phyloP scores from a whole-genome alignment of 2,797 vertebrate genomes.

The Ctenopoma multispine region DNA sequence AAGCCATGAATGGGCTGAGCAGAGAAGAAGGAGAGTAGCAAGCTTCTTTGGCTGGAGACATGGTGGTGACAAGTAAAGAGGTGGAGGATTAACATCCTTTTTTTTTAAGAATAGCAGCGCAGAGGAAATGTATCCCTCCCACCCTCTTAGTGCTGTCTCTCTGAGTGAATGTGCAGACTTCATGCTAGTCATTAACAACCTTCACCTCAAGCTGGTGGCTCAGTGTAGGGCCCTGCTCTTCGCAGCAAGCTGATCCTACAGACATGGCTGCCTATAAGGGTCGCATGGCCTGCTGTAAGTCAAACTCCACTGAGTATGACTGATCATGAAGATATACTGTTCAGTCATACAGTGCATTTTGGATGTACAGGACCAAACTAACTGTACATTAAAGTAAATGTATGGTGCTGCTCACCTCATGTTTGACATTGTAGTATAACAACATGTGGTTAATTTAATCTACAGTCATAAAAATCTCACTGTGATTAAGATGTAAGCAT shows the following conservation, averaged over 20 bases:
- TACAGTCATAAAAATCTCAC: neutral
- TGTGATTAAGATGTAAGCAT: neutral
- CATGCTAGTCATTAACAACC: slow-evolving; percentile 51
- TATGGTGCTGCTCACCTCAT: neutral
- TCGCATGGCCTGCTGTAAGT: slow-evolving; percentile 27
- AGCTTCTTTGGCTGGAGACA: slow-evolving; percentile 53
- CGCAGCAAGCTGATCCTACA: slow-evolving; percentile 44
- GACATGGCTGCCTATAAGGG: slow-evolving; percentile 4
- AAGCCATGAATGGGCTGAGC: slow-evolving; percentile 52
- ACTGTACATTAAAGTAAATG: neutral
- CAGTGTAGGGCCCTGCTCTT: slow-evolving; percentile 35
- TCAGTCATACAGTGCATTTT: neutral
- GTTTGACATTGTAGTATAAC: neutral
- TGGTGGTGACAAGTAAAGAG: slow-evolving; percentile 73
- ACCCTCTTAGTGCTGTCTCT: slow-evolving; percentile 11
- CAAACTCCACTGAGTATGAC: slow-evolving; percentile 18
- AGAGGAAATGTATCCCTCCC: slow-evolving; percentile 61
- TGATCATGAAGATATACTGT: neutral
- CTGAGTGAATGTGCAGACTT: slow-evolving; percentile 18
- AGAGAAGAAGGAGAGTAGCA: slow-evolving; percentile 23
- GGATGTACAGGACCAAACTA: neutral
- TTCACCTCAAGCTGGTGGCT: slow-evolving; percentile 14
- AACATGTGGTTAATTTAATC: neutral
- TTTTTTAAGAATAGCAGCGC: slow-evolving; percentile 57
- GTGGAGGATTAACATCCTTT: slow-evolving; percentile 63